Base-by-base conservation (phyloP, 2,888 invertebrate species). In the Penaeus monodon region DNA sequence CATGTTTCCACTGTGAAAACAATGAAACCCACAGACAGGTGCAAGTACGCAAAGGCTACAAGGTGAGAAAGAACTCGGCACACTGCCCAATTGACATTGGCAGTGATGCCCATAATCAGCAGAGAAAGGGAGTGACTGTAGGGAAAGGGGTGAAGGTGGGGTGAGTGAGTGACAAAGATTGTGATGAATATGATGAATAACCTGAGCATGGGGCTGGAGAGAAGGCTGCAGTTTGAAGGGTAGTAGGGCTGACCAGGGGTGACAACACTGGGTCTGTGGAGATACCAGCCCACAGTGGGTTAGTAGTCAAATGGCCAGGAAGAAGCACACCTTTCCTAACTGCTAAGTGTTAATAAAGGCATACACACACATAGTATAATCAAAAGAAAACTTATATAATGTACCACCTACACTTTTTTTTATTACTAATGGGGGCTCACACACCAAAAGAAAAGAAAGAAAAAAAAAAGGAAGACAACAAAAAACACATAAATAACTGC, bases 161-260 rank as follows among this genome's bases (percentile, higher is more conserved):
- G 82, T 65, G 68, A 38, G 57, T 33, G 66, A 73, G 70, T 57
- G 70, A 57, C 84, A 89, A 63, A 77, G 76, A 64, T 33, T 20
- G 17, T 57, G 57, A 57, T 57, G 57, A 57, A 57, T 57, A 57
- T 66, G 77, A 77, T 77, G 83, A 84, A 38, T 89, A 89, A 89
- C 89, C 89, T 89, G 76, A 89, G 86, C 86, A 89, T 84, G 64
- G 86, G 89, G 84, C 89, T 89, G 89, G 89, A 89, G 86, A 89
- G 81, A 63, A 88, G 89, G 63, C 86, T 89, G 86, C 84, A 82
- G 77, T 86, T 86, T 44, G 88, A 79, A 22, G 86, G 84, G 84
- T 84, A 82, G 68, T 77, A 73, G 38, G 81, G 63, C 74, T 86
- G 86, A 79, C 86, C 68, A 22, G 84, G 80, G 68, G 84, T 86